Percentiles rank a stretch among this genome's conserved stretches.
Evolutionary conservation across 2,797 vertebrate species (phyloP).

Genomic region (Peromyscus eremicus): DNA sequence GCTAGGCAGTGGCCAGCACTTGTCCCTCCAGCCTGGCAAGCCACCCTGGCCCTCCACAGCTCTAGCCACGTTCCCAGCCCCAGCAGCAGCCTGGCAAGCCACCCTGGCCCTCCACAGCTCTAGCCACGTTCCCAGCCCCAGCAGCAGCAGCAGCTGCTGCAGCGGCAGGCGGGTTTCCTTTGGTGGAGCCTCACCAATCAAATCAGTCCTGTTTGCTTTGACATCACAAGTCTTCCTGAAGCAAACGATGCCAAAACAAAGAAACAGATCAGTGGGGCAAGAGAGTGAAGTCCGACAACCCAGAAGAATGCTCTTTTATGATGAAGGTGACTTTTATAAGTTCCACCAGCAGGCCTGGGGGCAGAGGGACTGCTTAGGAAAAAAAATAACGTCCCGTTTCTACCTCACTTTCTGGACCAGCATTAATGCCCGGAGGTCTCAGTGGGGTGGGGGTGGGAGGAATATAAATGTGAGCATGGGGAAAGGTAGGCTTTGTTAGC

Average conservation of each 20-base stretch:
- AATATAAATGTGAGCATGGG: background rate
- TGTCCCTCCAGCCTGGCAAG: background rate
- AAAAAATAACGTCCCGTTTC: background rate
- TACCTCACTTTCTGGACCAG: background rate
- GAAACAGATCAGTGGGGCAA: constrained; percentile 55
- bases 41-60: background rate
- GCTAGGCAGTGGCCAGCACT: too few species aligned
- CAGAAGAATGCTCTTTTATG: constrained; percentile 49
- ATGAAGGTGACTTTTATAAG: constrained; percentile 57
- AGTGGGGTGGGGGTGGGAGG: background rate
- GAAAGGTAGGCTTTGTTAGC: background rate
- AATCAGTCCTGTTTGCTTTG: constrained; percentile 56
- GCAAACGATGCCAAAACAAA: constrained; percentile 63
- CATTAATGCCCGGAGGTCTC: constrained; percentile 3
- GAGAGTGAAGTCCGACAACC: constrained; percentile 50
- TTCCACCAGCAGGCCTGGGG: background rate
- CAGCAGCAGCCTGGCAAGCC: background rate
- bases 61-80: background rate
- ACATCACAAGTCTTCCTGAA: constrained; percentile 38
- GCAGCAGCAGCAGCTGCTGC: too few species aligned
- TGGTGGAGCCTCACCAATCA: constrained; percentile 32
- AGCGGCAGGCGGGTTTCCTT: background rate
- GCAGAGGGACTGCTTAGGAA: background rate
- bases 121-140: background rate
- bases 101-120: background rate